Conservation (phyloP, 2,113 vertebrate species). For the human (Homo sapiens) region DNA sequence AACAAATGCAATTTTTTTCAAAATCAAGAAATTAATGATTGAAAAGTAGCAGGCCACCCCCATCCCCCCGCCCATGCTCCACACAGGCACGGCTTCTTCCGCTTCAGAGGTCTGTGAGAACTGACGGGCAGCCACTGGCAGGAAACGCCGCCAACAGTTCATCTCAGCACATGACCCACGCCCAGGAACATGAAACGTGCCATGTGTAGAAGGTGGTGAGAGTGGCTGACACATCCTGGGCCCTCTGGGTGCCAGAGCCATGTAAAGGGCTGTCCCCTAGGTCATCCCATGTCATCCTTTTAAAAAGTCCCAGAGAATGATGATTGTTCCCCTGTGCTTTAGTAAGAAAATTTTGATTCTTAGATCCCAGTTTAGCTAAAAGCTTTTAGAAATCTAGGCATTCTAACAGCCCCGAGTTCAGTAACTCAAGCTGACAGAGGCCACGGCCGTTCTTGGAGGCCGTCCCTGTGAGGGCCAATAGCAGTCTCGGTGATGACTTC, state of each 20-base stretch:
- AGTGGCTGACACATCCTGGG: fast-evolving
- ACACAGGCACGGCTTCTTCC: fast-evolving
- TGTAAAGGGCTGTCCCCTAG: too few species aligned
- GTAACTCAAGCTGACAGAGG: background rate
- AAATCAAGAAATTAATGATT: background rate
- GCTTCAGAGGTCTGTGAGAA: too few species aligned
- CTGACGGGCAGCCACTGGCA: too few species aligned
- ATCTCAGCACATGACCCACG: too few species aligned
- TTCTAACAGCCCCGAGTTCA: background rate
- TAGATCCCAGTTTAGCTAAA: background rate
- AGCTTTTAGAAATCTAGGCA: background rate
- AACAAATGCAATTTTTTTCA: background rate
- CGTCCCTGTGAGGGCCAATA: background rate
- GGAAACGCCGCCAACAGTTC: too few species aligned
- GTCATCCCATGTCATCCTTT: background rate
- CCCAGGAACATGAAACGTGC: too few species aligned
- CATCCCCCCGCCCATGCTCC: too few species aligned
- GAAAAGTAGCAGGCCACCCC: background rate
- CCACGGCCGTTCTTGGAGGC: background rate
- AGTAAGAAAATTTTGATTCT: background rate
- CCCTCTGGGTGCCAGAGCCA: background rate
- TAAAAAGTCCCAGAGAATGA: background rate
- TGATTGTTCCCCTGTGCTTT: too few species aligned
- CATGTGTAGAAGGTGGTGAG: too few species aligned
- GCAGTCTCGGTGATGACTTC: background rate